Base-by-base conservation (phyloP, 64 coral and sea anemone species). In the Stichodactyla helianthus region DNA sequence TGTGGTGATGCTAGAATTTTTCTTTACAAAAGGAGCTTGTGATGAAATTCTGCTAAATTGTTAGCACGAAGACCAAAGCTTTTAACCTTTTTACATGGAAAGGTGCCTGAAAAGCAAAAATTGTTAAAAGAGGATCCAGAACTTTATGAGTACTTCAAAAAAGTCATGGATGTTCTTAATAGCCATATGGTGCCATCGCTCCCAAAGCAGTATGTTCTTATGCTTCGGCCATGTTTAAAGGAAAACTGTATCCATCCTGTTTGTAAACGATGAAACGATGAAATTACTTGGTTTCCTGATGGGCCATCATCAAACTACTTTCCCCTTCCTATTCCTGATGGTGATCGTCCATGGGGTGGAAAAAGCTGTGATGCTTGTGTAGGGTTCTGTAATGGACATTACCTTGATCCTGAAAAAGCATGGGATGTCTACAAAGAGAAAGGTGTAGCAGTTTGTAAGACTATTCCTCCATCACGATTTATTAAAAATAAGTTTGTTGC, bases 1-100 rank as follows among this genome's bases (percentile, higher is more conserved):
- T 92, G 86, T 84, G 60, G 77, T 53, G 91, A 52, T 82, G 71
- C 86, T 88, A 64, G 52, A 60, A 92, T 92, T 57, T 63, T 59
- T 67, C 51, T 92, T 20, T 77, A 83, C 15, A n/a, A 79, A 87
- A 83, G 90, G 86, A 19, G 58, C 85, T 82, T 25, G 83, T 52
- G 78, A 61, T 71, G 53, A 55, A 64, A 53, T 77, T 67, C 14
- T 54, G 77, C n/a, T 50, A 63, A 54, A 20, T 14, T 71, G 57
- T 85, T 53, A 79, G 22, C 51, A 78, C 19, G 17, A 22, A 65
- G 14, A 77, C 54, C 28, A 78, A 26, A 52, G 55, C 27, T 57
- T 19, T 55, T 71, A 61, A 85, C 83, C 25, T 90, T 77, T 84
- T 55, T 76, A 54, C 56, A 78, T 56, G 89, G 89, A 55, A 53